Conservation (phyloP, 2,888 invertebrate species). For the Clunio marinus region DNA sequence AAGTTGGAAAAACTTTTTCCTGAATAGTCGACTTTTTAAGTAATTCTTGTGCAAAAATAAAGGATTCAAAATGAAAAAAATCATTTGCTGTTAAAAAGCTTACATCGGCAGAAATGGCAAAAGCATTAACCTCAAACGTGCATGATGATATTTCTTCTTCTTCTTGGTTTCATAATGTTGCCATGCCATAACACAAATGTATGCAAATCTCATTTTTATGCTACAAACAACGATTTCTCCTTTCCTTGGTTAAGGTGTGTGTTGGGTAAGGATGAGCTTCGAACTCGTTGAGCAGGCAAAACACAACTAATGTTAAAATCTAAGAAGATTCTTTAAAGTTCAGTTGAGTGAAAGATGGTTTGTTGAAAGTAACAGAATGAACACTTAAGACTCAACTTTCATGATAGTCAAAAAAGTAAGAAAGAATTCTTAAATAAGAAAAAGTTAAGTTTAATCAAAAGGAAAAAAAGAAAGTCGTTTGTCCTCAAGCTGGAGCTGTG, state of each 20-base stretch:
- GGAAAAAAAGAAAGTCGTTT: background rate
- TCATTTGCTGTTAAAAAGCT: slow-evolving; percentile 33
- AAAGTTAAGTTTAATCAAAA: background rate
- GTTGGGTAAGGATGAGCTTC: background rate
- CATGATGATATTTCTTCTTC: slow-evolving; percentile 29
- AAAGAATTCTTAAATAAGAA: slow-evolving; percentile 34
- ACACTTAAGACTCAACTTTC: background rate
- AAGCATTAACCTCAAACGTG: slow-evolving; percentile 39
- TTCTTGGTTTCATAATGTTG: too few relatives aligned
- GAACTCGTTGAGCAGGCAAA: background rate
- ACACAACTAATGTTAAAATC: too few relatives aligned
- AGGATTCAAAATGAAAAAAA: background rate
- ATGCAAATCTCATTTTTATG: slow-evolving; percentile 39
- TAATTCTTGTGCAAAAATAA: too few relatives aligned
- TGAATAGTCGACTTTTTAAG: too few relatives aligned
- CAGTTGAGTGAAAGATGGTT: too few relatives aligned
- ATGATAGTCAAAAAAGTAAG: background rate
- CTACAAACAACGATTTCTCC: slow-evolving; percentile 26
- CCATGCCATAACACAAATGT: background rate
- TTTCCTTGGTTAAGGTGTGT: background rate
- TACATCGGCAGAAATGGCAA: slow-evolving; percentile 34
- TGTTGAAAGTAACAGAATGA: slow-evolving; percentile 5
- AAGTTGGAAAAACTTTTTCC: too few relatives aligned
- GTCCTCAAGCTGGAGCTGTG: too few relatives aligned
- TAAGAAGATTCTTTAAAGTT: background rate